Conservation (phyloP, 2,797 vertebrate species). For the Fistularia tabacaria region DNA sequence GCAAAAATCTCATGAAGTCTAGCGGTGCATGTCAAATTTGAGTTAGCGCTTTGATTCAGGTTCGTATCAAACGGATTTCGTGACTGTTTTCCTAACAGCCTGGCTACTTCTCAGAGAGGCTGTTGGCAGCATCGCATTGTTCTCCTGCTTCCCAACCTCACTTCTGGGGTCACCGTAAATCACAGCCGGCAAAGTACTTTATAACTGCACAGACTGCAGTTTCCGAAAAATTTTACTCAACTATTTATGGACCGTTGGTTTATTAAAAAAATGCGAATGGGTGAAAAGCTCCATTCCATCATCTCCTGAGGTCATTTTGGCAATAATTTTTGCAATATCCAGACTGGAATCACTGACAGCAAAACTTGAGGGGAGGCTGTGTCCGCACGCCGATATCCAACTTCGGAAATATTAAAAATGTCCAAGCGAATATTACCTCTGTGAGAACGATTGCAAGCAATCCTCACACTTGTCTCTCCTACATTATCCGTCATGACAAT, state of each 20-base stretch:
- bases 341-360: conserved; percentile 55
- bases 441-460: conserved; percentile 20
- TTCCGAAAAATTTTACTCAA: conserved; percentile 44
- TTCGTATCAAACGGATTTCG: conserved; percentile 68
- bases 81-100: conserved; percentile 57
- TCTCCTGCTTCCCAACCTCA: conserved; percentile 66
- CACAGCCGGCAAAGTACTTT: conserved; percentile 39
- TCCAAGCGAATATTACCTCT: conserved; percentile 18
- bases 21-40: conserved; percentile 69
- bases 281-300: conserved; percentile 47
- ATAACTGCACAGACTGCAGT: conserved; percentile 34
- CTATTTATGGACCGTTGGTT: too few species aligned
- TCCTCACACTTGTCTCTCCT: conserved; percentile 11
- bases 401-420: conserved; percentile 23
- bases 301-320: conserved; percentile 44
- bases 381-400: conserved; percentile 28
- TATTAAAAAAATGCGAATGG: conserved; percentile 40
- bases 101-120: conserved; percentile 65
- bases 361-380: conserved; percentile 26
- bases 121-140: conserved; percentile 62
- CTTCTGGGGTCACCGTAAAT: conserved; percentile 57
- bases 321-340: conserved; percentile 65
- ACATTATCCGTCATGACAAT: conserved; percentile 21
- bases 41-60: conserved; percentile 65
- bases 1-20: conserved; percentile 67